Evolutionary conservation across 64 coral and sea anemone species (phyloP), one percentile per base, ranked within the genome.

Genomic region (Anthopleura sola): DNA sequence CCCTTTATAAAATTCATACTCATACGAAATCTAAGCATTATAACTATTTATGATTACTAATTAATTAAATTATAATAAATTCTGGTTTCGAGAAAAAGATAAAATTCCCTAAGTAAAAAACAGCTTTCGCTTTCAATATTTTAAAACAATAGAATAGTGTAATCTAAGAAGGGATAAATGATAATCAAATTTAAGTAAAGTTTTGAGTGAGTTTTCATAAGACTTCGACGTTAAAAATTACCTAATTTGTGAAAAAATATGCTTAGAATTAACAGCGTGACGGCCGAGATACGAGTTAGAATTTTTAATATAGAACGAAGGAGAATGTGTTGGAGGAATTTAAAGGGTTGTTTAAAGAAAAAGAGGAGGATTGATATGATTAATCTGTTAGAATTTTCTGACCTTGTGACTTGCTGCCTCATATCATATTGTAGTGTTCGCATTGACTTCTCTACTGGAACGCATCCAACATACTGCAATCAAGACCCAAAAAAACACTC

Each of bases 341-440:
- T n/a, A n/a, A 15, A 62, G 58, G 21, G n/a, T 26, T 23, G 16
- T 62, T n/a, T 62, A 31, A 34, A 8, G 66, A 16, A 62, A 62
- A 8, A 24, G 20, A 62, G 10, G 20, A 20, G 24, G 19, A 31
- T 71, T 66, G 34, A 71, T 1, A 71, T 34, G 29, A 71, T 34
- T 8, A 34, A 71, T 34, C 29, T n/a, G 6, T 71, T 71, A 29
- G 28, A 71, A 0, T 33, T 29, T 71, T 17, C 91, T 55, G 50
- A 99, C 97, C 93, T 95, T 88, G 97, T 99, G 17, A 99, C 97
- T 90, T 95, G 97, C 15, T 99, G 97, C 86, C 97, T 84, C 84
- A 95, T 80, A 37, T 99, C 97, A 31, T 99, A 99, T 66, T 91
- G 97, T 50, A 99, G 90, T 38, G 92, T 99, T 86, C 97, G 78